A percentile compares a stretch with the other conserved stretches of the same genome.
Conservation (phyloP, 2,888 invertebrate species). For the Macrosiphum euphorbiae region DNA sequence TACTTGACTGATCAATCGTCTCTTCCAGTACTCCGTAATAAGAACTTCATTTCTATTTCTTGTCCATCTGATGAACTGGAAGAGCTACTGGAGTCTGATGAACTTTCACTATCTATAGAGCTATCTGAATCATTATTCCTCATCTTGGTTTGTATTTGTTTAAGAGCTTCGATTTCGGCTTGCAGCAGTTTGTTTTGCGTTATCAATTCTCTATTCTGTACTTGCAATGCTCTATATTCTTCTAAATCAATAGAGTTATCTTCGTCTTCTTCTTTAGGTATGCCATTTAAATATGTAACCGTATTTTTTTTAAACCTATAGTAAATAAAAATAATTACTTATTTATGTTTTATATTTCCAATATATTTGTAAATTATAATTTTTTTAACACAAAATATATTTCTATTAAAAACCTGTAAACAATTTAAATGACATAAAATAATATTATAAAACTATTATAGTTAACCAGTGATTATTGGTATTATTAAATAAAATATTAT, state of each 20-base stretch:
- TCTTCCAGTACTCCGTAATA: conserved; percentile 47
- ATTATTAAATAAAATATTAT: neutral
- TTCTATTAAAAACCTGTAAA: neutral
- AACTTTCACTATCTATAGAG: conserved; percentile 56
- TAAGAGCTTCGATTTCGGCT: conserved; percentile 53
- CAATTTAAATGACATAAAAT: neutral
- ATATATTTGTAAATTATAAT: neutral
- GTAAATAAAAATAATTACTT: conserved; percentile 31
- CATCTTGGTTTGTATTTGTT: conserved; percentile 40
- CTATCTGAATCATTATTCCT: conserved; percentile 40
- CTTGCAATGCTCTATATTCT: conserved; percentile 56
- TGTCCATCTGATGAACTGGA: conserved; percentile 62
- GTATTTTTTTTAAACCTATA: conserved; percentile 51
- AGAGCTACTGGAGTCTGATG: conserved; percentile 61
- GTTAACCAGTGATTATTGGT: neutral
- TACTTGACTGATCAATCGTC: conserved; percentile 47
- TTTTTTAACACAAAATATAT: neutral
- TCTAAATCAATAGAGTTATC: conserved; percentile 48
- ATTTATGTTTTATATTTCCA: neutral
- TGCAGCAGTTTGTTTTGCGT: conserved; percentile 51
- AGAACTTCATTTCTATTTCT: conserved; percentile 57
- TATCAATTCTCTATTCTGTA: conserved; percentile 55
- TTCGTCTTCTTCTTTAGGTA: conserved; percentile 48
- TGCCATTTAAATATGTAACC: conserved; percentile 40
- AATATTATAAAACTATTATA: neutral